Evolutionary conservation across 2,888 invertebrate species (phyloP).

Genomic region (Tenthredo distinguenda): DNA sequence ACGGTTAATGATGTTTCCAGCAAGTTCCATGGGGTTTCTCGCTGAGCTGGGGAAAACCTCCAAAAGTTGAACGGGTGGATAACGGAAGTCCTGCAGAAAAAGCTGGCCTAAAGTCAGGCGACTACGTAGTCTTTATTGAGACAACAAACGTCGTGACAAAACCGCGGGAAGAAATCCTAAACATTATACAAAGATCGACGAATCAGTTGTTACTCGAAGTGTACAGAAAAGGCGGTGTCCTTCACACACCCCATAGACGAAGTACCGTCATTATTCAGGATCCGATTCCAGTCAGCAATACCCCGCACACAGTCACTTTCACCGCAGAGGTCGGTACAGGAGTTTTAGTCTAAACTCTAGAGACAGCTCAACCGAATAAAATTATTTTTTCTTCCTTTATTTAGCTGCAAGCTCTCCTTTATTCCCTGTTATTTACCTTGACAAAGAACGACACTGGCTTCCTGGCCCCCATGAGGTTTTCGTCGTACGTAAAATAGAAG

Average conservation of each 20-base stretch:
- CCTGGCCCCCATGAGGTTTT: not conserved
- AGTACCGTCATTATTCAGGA: constrained; percentile 69
- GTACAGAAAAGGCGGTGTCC: constrained; percentile 71
- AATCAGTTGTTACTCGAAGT: constrained; percentile 74
- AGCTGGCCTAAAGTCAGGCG: constrained; percentile 91
- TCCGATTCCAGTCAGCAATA: constrained; percentile 71
- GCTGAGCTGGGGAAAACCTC: constrained; percentile 94
- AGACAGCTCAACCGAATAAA: constrained; percentile 54
- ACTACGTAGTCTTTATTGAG: constrained; percentile 93
- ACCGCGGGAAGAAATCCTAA: constrained; percentile 84
- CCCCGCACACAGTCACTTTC: constrained; percentile 84
- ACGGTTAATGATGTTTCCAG: constrained; percentile 38
- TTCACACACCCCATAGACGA: constrained; percentile 60
- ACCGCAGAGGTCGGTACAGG: constrained; percentile 95
- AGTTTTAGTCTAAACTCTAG: constrained; percentile 87
- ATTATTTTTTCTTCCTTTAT: constrained; percentile 51
- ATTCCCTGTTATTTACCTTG: constrained; percentile 3
- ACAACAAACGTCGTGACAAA: constrained; percentile 92
- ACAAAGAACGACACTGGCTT: not conserved
- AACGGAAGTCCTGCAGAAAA: constrained; percentile 90
- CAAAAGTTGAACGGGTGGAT: constrained; percentile 91
- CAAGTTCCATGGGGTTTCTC: constrained; percentile 85
- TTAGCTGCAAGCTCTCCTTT: not conserved
- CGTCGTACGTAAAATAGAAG: not conserved
- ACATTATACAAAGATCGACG: constrained; percentile 82